These are phyloP conservation scores for Brachypodius melanocephalos DNA, from an alignment of 2,113 vertebrate species.

Conservation along the genomic window DNA sequence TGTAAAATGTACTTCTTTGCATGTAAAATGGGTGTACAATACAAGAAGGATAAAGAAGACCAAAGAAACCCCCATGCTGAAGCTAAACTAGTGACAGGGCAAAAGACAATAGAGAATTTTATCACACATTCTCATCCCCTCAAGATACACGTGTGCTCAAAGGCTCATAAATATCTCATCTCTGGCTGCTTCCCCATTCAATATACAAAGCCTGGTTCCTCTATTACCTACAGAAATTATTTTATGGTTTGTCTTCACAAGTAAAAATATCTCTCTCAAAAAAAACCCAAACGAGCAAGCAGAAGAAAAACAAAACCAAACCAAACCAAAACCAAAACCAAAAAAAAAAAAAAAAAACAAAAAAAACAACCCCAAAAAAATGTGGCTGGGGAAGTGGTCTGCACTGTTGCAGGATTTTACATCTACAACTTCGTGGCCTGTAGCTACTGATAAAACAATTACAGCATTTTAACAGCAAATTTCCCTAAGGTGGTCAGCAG, in stretches of 20 bases:
- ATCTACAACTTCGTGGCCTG: neutral
- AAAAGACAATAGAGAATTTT: neutral
- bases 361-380: neutral
- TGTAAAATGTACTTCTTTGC: neutral
- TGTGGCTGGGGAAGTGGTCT: rapidly evolving
- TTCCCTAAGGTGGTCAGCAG: neutral
- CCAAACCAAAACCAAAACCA: too few species aligned
- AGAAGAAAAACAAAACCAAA: neutral
- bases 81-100: neutral
- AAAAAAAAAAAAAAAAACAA: too few species aligned
- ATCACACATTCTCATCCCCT: neutral
- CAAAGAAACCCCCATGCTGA: neutral
- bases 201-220: neutral
- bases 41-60: neutral
- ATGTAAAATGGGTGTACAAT: neutral
- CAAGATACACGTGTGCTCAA: neutral
- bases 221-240: neutral
- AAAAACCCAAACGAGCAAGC: neutral
- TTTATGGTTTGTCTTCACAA: neutral
- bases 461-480: neutral
- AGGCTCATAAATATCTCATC: neutral
- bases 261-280: neutral
- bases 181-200: neutral
- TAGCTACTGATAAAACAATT: neutral
- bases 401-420: neutral